Percentiles rank a stretch among this genome's conserved stretches.
Conservation (phyloP, 2,113 vertebrate genomes). For the Plestiodon gilberti region DNA sequence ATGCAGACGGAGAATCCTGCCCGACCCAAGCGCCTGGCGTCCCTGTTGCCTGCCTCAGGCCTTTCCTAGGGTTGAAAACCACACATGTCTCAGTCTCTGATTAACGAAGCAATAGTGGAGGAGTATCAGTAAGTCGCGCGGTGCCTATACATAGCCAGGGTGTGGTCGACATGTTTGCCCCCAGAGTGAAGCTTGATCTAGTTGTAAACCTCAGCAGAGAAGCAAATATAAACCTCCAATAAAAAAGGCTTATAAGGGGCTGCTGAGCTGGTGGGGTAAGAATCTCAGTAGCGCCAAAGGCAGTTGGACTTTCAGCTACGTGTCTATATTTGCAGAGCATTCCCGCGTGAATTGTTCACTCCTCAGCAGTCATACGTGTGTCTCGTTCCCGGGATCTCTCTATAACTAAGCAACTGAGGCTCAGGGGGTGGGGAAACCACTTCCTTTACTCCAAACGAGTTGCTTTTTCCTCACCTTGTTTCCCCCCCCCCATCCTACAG, state of each 20-base stretch:
- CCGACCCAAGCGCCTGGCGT: too few relatives aligned
- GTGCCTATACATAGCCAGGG: not conserved
- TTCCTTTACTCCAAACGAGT: slow-evolving; percentile 38
- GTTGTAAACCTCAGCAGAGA: slow-evolving; percentile 11
- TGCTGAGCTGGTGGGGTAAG: not conserved
- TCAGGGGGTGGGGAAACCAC: slow-evolving; percentile 46
- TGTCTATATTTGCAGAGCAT: not conserved
- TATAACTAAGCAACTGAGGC: slow-evolving; percentile 3
- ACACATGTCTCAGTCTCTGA: too few relatives aligned
- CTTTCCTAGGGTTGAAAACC: not conserved
- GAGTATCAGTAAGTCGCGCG: too few relatives aligned
- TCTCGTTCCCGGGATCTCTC: not conserved
- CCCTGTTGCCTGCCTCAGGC: not conserved
- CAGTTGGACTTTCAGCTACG: not conserved
- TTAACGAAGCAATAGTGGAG: not conserved
- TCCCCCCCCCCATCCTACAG: not conserved
- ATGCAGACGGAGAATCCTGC: too few relatives aligned
- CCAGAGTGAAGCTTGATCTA: not conserved
- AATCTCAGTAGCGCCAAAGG: not conserved
- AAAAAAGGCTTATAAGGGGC: slow-evolving; percentile 21
- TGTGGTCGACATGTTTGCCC: not conserved
- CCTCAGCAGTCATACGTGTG: not conserved
- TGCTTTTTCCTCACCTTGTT: not conserved
- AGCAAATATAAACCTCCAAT: not conserved
- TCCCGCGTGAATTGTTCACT: not conserved